Evolutionary conservation across 2,113 vertebrate genomes (phyloP).

Genomic region (Marcusenius ussheri): DNA sequence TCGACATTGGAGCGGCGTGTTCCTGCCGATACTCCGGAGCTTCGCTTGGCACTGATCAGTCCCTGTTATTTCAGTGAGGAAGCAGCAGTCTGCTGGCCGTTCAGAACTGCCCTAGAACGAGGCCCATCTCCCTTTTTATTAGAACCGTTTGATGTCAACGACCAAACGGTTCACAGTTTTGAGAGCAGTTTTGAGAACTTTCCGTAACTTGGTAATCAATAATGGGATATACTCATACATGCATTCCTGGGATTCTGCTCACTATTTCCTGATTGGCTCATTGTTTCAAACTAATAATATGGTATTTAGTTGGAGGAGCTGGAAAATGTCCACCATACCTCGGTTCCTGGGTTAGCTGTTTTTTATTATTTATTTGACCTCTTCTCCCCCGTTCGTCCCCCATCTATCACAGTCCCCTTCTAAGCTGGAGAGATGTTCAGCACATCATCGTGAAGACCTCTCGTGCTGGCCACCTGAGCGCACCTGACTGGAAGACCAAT

Average conservation of each 20-base stretch:
- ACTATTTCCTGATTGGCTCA: background rate
- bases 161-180: background rate
- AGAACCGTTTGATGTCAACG: background rate
- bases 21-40: background rate
- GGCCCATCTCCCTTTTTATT: background rate
- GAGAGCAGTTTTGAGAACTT: background rate
- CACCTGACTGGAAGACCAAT: conserved; percentile 98
- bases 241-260: background rate
- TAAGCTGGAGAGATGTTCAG: conserved; percentile 96
- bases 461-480: conserved; percentile 88
- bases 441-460: conserved; percentile 98
- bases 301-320: background rate
- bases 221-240: background rate
- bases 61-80: background rate
- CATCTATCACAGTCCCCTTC: conserved; percentile 65
- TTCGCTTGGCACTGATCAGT: background rate
- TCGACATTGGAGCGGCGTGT: background rate
- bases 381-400: no score
- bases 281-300: background rate
- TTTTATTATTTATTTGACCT: background rate
- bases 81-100: background rate
- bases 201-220: background rate
- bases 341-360: background rate
- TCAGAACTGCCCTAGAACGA: background rate
- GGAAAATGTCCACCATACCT: background rate